Evolutionary conservation across 2,888 invertebrate genomes (phyloP).

Genomic region (Sturmia bella): DNA sequence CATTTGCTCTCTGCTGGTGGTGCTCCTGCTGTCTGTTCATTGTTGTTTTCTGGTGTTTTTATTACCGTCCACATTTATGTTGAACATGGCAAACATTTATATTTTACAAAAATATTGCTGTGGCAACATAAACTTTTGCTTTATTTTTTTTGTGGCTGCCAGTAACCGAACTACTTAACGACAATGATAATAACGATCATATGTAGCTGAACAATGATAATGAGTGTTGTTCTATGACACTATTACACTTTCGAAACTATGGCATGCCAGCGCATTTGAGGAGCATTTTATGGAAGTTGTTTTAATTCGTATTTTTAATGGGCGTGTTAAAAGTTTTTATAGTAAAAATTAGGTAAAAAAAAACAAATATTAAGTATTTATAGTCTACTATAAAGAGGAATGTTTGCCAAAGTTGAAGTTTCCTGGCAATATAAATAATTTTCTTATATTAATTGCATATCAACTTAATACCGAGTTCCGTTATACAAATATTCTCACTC

Average conservation of each 20-base stretch:
- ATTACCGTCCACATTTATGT: conserved; percentile 50
- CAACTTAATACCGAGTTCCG: no score
- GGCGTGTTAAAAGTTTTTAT: not conserved
- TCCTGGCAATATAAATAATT: no score
- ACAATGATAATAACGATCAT: not conserved
- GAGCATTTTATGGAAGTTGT: conserved; percentile 12
- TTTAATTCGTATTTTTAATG: not conserved
- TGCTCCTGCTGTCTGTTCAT: conserved; percentile 15
- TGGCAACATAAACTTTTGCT: not conserved
- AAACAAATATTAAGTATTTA: no score
- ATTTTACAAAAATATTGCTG: conserved; percentile 8
- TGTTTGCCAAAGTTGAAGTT: no score
- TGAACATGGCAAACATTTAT: conserved; percentile 41
- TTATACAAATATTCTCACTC: no score
- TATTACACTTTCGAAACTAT: not conserved
- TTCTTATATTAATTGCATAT: no score
- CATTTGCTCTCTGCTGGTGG: conserved; percentile 25
- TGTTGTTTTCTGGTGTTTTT: conserved; percentile 43
- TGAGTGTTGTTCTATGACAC: conserved; percentile 27
- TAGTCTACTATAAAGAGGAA: no score
- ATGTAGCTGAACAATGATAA: conserved; percentile 33
- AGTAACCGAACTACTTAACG: conserved; percentile 13
- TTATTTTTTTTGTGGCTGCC: not conserved
- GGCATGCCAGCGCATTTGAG: not conserved
- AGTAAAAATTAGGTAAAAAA: not conserved